Evolutionary conservation across 2,888 invertebrate species (phyloP).

Genomic region (Drosophila prolongata): DNA sequence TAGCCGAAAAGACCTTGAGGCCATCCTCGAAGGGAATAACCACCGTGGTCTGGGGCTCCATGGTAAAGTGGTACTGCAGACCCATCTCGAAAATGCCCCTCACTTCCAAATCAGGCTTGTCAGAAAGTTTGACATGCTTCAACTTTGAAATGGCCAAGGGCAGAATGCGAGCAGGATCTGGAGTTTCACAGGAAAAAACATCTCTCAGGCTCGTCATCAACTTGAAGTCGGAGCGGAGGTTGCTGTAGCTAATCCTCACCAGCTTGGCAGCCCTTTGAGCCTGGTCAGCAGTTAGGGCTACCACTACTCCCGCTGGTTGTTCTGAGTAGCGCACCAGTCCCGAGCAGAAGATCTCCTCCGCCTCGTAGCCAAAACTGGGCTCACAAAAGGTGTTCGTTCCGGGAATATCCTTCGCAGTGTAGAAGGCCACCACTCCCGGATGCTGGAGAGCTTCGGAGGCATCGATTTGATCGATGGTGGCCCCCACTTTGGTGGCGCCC

Average conservation of each 20-base stretch:
- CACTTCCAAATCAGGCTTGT: constrained; percentile 51
- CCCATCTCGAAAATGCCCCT: constrained; percentile 86
- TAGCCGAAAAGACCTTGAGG: constrained; percentile 87
- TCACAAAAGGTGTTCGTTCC: constrained; percentile 83
- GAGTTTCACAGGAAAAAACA: constrained; percentile 82
- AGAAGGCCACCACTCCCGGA: constrained; percentile 87
- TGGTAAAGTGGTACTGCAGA: constrained; percentile 90
- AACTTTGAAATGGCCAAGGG: constrained; percentile 61
- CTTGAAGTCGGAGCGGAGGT: constrained; percentile 62
- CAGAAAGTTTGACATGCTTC: constrained; percentile 36
- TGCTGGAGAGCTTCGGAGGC: constrained; percentile 86
- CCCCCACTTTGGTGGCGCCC: constrained; percentile 86
- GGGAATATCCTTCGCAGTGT: constrained; percentile 88
- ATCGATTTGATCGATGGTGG: constrained; percentile 77
- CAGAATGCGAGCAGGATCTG: constrained; percentile 69
- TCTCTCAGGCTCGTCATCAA: constrained; percentile 84
- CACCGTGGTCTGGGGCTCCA: constrained; percentile 90
- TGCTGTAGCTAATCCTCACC: constrained; percentile 85
- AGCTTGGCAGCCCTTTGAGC: constrained; percentile 87
- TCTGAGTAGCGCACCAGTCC: constrained; percentile 86
- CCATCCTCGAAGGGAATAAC: constrained; percentile 89
- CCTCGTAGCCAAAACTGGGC: constrained; percentile 84
- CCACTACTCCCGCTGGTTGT: constrained; percentile 91
- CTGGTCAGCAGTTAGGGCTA: constrained; percentile 87
- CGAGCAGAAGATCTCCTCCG: constrained; percentile 83